Base-by-base conservation (phyloP, 2,888 invertebrate genomes). In the Dryobota labecula region DNA sequence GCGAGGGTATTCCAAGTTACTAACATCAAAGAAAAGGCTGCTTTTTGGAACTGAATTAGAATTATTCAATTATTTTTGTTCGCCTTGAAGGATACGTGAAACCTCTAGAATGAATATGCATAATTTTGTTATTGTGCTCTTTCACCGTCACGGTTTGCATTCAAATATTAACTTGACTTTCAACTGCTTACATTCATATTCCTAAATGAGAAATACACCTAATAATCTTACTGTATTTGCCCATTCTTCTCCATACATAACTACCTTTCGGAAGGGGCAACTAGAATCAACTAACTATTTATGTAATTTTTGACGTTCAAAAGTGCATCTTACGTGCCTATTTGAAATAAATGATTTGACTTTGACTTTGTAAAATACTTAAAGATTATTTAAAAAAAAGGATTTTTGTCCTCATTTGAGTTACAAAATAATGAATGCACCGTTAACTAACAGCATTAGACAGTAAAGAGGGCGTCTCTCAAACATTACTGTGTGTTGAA, bases 391-490 rank as follows among this genome's bases (percentile, higher is more conserved):
- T n/a, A 20, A 15, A 57, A n/a, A 60, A 41, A 51, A 38, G 15
- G 24, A 57, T 8, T 33, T 56, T 43, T 64, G 41, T 51, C 43
- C 57, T 58, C 66, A 45, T 53, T 73, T 58, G 2, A 45, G 24
- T 24, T 43, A 36, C 20, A 58, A 38, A 51, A 66, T 57, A 57
- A 43, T 43, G 15, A 45, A 45, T 45, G 38, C 45, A 45, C 57
- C 49, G 73, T 73, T 58, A 73, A 24, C 38, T 73, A 57, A 72
- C 56, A 49, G 72, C 47, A 43, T 36, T 57, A 27, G n/a, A 30
- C 36, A 57, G 47, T 49, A 36, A 47, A 41, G 6, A 41, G 33
- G 33, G 33, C 27, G 18, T 49, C 49, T 33, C 45, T 47, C 47
- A 43, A 41, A 41, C 2, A 49, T 72, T 56, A 61, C 38, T 60